phyloP scores from a whole-genome alignment of 2,113 vertebrate species.

The Dasyprocta punctata region DNA sequence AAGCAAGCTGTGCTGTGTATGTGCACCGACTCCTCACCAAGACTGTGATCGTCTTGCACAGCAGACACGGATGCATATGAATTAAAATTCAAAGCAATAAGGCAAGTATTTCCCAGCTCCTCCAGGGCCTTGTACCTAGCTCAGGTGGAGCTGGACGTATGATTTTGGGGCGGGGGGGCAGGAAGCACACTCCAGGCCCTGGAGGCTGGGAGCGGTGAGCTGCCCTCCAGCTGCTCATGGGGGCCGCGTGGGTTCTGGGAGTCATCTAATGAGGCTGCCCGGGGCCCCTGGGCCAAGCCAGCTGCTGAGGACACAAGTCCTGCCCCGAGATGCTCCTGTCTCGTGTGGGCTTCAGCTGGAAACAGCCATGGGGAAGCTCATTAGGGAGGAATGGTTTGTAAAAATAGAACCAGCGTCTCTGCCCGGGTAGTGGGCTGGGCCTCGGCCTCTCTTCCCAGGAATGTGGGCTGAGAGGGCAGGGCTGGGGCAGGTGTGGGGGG shows the following conservation, averaged over 20 bases:
- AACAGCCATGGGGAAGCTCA: constrained; percentile 67
- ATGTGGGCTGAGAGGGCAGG: constrained; percentile 39
- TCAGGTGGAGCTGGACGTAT: neutral
- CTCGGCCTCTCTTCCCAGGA: constrained; percentile 50
- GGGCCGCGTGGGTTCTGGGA: constrained; percentile 61
- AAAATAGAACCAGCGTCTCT: constrained; percentile 61
- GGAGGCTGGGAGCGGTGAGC: constrained; percentile 29
- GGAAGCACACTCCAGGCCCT: neutral
- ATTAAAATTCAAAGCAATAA: neutral
- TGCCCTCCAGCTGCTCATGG: constrained; percentile 69
- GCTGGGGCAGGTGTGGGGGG: neutral
- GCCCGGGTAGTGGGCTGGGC: constrained; percentile 56
- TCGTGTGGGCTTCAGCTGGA: constrained; percentile 64
- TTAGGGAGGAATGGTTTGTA: constrained; percentile 65
- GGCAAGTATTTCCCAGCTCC: neutral
- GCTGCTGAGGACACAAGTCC: constrained; percentile 72
- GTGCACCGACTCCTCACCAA: neutral
- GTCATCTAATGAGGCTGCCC: constrained; percentile 74
- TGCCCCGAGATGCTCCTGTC: constrained; percentile 50
- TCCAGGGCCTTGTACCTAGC: neutral
- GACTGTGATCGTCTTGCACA: too few relatives aligned
- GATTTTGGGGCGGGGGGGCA: neutral
- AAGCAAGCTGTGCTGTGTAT: neutral
- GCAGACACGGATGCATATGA: too few relatives aligned
- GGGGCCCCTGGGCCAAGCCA: constrained; percentile 66